phyloP scores from a whole-genome alignment of 2,797 vertebrate species.

The Spheniscus humboldti region DNA sequence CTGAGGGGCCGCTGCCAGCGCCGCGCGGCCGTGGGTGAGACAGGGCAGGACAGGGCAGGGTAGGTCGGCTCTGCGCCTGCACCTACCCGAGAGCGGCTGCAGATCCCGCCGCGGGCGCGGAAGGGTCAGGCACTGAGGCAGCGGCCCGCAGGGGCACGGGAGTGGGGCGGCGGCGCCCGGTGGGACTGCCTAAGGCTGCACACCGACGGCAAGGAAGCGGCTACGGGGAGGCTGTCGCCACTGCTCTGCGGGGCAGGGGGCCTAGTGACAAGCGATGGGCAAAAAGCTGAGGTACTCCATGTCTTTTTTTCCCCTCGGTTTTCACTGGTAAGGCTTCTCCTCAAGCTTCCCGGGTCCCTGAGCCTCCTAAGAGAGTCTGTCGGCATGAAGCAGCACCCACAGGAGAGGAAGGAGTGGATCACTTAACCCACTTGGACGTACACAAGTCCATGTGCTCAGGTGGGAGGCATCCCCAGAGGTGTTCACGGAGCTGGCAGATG shows the following conservation, averaged over 20 bases:
- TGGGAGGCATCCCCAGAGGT: background rate
- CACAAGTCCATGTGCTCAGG: accelerated
- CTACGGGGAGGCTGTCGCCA: accelerated
- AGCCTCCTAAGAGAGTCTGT: background rate
- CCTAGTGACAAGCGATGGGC: too few species aligned
- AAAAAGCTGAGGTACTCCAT: accelerated
- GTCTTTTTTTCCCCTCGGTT: background rate
- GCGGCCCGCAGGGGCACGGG: background rate
- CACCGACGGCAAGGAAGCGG: accelerated
- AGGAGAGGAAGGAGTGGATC: background rate
- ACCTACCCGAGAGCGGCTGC: accelerated
- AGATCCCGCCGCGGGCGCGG: accelerated
- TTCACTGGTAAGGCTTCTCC: background rate
- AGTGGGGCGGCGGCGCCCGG: background rate
- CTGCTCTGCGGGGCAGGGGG: too few species aligned
- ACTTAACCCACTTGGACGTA: background rate
- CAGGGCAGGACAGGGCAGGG: too few species aligned
- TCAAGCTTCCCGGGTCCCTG: background rate
- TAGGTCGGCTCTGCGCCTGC: background rate
- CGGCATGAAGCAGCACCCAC: background rate
- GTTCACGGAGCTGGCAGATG: background rate
- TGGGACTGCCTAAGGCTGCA: too few species aligned
- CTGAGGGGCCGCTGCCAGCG: background rate
- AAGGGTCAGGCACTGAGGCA: too few species aligned
- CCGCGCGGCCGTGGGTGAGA: background rate